Conservation (phyloP, 2,888 invertebrate species). For the Sussaba pulchella region DNA sequence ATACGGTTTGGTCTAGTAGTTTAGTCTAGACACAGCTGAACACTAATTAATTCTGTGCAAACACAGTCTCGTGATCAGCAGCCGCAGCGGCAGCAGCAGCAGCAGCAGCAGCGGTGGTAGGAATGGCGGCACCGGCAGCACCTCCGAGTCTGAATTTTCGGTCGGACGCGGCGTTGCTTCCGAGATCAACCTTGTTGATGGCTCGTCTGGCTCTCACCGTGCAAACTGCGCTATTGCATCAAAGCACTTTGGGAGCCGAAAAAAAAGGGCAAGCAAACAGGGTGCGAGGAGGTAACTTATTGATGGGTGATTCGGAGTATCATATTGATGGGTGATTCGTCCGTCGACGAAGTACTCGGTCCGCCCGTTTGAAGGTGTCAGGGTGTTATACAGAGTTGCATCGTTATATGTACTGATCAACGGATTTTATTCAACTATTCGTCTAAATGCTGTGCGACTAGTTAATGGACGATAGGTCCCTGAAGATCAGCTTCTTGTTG, state of each 20-base stretch:
- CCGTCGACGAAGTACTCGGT: too few relatives aligned
- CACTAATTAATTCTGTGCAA: conserved; percentile 82
- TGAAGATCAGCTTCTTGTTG: too few relatives aligned
- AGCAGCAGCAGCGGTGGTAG: background rate
- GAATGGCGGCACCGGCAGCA: conserved; percentile 26
- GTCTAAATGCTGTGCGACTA: too few relatives aligned
- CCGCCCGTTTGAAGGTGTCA: too few relatives aligned
- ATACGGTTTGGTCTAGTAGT: conserved; percentile 71
- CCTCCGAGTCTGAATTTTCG: conserved; percentile 46
- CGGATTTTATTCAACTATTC: too few relatives aligned
- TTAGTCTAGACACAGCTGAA: conserved; percentile 77
- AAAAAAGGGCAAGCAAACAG: too few relatives aligned
- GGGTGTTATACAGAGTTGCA: too few relatives aligned
- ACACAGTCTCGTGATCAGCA: conserved; percentile 68
- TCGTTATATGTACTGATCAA: too few relatives aligned
- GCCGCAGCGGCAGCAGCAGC: background rate
- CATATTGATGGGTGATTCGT: too few relatives aligned
- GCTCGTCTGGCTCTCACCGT: conserved; percentile 39
- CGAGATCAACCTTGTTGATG: conserved; percentile 7
- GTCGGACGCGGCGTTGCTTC: conserved; percentile 41
- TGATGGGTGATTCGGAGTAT: too few relatives aligned
- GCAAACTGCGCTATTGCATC: background rate
- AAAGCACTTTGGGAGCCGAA: background rate
- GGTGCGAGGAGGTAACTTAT: too few relatives aligned
- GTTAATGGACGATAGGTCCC: too few relatives aligned